Base-by-base conservation (phyloP, 2,113 vertebrate species). In the Galeopterus variegatus region DNA sequence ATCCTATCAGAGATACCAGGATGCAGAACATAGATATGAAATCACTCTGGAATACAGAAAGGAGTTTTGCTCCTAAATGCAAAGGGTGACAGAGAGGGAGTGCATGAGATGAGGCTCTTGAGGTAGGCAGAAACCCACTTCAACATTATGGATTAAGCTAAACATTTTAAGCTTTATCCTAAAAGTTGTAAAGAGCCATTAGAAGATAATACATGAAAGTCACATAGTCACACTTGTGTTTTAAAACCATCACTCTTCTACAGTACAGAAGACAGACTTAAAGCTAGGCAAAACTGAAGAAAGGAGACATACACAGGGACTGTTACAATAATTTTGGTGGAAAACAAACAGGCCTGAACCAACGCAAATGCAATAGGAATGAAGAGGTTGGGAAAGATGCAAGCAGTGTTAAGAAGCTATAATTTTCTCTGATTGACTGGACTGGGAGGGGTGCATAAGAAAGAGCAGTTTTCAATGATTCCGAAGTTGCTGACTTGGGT, bases 81-180 rank as follows among this genome's bases (percentile, higher is more conserved):
- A 96, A 85, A 90, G 41, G 3, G 8, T 95, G 26, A 18, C 45
- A 77, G 33, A 69, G 10, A 83, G n/a, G 54, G 19, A 88, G 21
- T 56, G 10, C 31, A 88, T 41, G 36, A 88, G 50, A 73, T 60
- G 48, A 93, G 11, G 52, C 19, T 67, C 56, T 82, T 8, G 23
- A 80, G 12, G 15, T 48, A 91, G n/a, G 36, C 76, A 80, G 70
- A 96, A 94, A 82, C 28, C 76, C 52, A 75, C 72, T 64, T 91
- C 54, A 84, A 75, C 31, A 33, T 77, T 73, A 65, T 3, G 4
- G 26, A 50, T 62, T 85, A 91, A 85, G 17, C 8, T 33, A 91
- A 92, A 76, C 23, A 92, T 91, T 88, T 82, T 92, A 85, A 69
- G 24, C 1, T 95, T 88, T 93, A 81, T 13, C 12, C 67, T 84